phyloP scores from a whole-genome alignment of 1,140 invertebrate species.

The Hypothenemus hampei region DNA sequence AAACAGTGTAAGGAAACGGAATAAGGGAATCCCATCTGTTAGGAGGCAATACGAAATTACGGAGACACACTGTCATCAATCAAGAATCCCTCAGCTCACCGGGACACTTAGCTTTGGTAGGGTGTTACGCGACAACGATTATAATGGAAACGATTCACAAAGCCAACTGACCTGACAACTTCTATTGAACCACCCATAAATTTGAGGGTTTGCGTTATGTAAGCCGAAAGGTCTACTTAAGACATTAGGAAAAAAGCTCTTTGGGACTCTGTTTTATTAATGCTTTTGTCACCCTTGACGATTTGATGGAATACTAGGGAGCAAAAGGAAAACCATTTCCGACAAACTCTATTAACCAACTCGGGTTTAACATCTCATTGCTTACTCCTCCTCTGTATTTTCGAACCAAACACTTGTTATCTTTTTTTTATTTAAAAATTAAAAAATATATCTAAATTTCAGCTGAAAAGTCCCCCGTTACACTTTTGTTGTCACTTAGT shows the following conservation, averaged over 20 bases:
- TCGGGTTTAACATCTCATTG: too few relatives aligned
- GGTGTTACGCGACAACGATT: constrained; percentile 21
- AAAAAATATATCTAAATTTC: too few relatives aligned
- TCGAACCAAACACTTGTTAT: too few relatives aligned
- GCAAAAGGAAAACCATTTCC: background rate
- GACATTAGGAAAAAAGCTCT: constrained; percentile 23
- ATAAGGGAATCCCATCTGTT: constrained; percentile 7
- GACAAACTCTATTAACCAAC: constrained; percentile 1
- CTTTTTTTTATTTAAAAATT: too few relatives aligned
- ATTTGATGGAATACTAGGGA: constrained; percentile 16
- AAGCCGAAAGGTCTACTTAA: constrained; percentile 20
- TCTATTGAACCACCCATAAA: constrained; percentile 19
- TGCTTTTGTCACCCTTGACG: constrained; percentile 12
- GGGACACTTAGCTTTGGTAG: constrained; percentile 17
- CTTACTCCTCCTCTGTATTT: too few relatives aligned
- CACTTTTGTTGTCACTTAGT: too few relatives aligned
- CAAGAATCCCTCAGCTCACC: constrained; percentile 21
- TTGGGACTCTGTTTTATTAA: constrained; percentile 17
- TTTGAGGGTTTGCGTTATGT: constrained; percentile 22
- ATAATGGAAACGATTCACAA: constrained; percentile 22
- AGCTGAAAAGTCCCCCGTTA: too few relatives aligned
- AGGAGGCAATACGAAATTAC: constrained; percentile 6
- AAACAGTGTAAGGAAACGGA: background rate
- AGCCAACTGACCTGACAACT: constrained; percentile 20
- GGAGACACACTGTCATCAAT: constrained; percentile 15